phyloP scores from a whole-genome alignment of 1,140 invertebrate species.

The Drosophila bocqueti region DNA sequence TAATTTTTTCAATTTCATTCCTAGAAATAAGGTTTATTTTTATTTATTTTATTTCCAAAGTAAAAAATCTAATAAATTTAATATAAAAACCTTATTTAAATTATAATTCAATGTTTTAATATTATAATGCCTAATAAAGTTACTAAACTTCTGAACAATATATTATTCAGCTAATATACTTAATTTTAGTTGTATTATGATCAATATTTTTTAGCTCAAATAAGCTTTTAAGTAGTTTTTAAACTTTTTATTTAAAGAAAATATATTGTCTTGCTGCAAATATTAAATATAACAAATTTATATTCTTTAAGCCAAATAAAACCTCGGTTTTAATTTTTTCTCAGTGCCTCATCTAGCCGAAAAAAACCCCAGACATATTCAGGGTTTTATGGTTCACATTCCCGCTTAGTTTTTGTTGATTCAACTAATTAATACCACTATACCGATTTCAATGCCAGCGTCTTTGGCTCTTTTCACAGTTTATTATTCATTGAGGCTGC shows the following conservation, averaged over 20 bases:
- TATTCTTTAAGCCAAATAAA: not conserved
- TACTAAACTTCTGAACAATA: not conserved
- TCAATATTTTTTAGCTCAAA: no score
- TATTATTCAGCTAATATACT: not conserved
- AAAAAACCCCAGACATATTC: conserved; percentile 22
- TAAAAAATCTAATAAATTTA: no score
- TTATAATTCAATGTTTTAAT: not conserved
- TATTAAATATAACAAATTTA: not conserved
- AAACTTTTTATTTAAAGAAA: not conserved
- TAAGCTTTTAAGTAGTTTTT: no score
- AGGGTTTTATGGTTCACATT: conserved; percentile 40
- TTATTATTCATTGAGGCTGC: conserved; percentile 34
- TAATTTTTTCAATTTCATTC: not conserved
- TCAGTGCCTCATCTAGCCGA: conserved; percentile 22
- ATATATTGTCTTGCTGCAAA: not conserved
- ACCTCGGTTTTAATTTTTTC: not conserved
- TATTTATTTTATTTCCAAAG: no score
- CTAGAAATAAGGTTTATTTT: no score
- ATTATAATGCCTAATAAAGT: not conserved
- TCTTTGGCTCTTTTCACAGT: conserved; percentile 31
- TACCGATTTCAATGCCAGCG: conserved; percentile 49
- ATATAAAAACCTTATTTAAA: no score
- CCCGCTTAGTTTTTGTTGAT: conserved; percentile 43
- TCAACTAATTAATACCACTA: conserved; percentile 54
- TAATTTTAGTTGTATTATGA: no score